Conservation (phyloP, 2,888 invertebrate genomes). For the Hyposoter didymator region DNA sequence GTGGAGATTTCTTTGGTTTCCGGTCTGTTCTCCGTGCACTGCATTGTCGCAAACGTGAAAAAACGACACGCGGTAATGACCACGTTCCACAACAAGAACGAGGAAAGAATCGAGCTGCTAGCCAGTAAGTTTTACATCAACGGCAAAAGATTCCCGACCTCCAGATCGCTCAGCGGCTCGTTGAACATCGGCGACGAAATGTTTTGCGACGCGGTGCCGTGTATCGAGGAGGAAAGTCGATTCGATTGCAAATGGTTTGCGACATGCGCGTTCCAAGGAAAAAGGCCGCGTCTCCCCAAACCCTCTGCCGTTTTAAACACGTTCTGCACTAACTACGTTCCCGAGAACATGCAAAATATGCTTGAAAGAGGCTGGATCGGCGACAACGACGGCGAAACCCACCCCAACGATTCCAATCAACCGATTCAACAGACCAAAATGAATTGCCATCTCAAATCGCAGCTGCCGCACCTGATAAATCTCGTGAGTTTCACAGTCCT, state of each 20-base stretch:
- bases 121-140: conserved; percentile 73
- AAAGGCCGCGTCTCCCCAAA: conserved; percentile 64
- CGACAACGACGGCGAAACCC: neutral
- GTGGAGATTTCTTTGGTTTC: conserved; percentile 18
- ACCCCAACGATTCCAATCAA: neutral
- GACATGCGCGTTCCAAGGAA: conserved; percentile 73
- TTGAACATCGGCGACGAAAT: conserved; percentile 67
- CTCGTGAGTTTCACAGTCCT: conserved; percentile 26
- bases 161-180: conserved; percentile 66
- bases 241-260: conserved; percentile 74
- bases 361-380: neutral
- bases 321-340: conserved; percentile 16
- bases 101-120: conserved; percentile 70
- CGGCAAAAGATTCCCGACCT: conserved; percentile 72
- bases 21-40: conserved; percentile 67
- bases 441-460: conserved; percentile 5
- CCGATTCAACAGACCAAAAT: neutral
- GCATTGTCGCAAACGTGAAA: conserved; percentile 65
- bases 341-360: neutral
- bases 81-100: conserved; percentile 41
- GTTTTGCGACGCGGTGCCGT: conserved; percentile 76
- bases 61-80: conserved; percentile 72
- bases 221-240: conserved; percentile 73
- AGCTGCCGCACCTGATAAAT: conserved; percentile 40
- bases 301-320: neutral